Base-by-base conservation (phyloP, 1,140 invertebrate genomes). In the Tetraneura akinire region DNA sequence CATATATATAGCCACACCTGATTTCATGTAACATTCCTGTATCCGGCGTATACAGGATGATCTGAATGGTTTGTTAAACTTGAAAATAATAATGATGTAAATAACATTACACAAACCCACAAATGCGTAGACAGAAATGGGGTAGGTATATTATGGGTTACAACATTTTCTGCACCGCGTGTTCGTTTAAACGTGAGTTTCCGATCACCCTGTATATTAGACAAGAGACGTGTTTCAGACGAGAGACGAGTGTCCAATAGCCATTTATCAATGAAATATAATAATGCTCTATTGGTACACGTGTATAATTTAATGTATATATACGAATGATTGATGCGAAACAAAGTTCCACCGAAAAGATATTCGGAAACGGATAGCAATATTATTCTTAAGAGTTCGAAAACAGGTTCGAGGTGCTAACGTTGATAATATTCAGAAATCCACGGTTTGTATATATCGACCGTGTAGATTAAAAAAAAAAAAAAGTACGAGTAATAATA, bases 371-470 rank as follows among this genome's bases (percentile, higher is more conserved):
- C 10, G 32, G 29, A 64, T 18, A 26, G 64, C 1, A 18, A 23
- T n/a, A n/a, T n/a, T n/a, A n/a, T n/a, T n/a, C n/a, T n/a, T n/a
- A 45, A 14, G 32, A 37, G 14, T 51, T 51, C 49, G 49, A 6
- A 74, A 74, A 74, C 71, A 37, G 71, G 51, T 74, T 74, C 29
- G 32, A 74, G 29, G 71, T 74, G 71, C 53, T 57, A 57, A 74
- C 71, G 29, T 74, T 18, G 47, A 74, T 37, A 37, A 37, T 74
- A 57, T 53, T 21, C 29, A 18, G n/a, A 51, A 74, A 74, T 74
- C 32, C 71, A 37, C 71, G 29, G 49, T 23, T 47, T 29, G n/a
- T 42, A 21, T 21, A 37, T 11, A 0, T 14, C 13, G 4, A 42
- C 13, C 11, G n/a, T 14, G n/a, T 21, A 45, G n/a, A 21, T 9